These are phyloP conservation scores for Oreochromis spilurus DNA, from an alignment of 2,113 vertebrate species.

Conservation along the genomic window DNA sequence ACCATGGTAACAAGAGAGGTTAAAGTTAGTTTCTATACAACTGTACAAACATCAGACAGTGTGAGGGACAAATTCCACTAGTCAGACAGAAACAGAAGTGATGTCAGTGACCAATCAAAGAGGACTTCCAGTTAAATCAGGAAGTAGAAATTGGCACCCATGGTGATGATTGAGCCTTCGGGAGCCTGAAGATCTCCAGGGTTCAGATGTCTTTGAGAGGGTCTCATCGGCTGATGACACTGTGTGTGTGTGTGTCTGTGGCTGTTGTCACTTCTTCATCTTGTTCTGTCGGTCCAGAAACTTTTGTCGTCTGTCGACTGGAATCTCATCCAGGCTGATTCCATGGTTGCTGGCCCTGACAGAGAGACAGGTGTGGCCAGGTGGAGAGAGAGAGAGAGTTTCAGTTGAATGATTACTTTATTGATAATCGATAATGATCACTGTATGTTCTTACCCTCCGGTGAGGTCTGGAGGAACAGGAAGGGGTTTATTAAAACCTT, in stretches of 20 bases:
- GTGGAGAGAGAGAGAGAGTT: neutral
- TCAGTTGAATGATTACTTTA: neutral
- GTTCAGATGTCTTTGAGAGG: neutral
- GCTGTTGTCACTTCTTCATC: conserved; percentile 39
- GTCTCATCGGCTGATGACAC: fast-evolving
- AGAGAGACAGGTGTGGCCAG: neutral
- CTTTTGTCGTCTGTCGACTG: conserved; percentile 70
- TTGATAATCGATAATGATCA: neutral
- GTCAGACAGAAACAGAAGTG: neutral
- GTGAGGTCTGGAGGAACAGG: conserved; percentile 56
- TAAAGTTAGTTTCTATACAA: neutral
- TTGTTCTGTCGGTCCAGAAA: conserved; percentile 73
- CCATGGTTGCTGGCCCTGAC: conserved; percentile 80
- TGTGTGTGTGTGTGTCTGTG: neutral
- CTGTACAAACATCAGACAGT: neutral
- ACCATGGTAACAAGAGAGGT: neutral
- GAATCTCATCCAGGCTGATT: conserved; percentile 82
- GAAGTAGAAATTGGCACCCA: fast-evolving
- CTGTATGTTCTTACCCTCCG: conserved; percentile 30
- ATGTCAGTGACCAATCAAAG: neutral
- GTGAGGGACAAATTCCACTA: neutral
- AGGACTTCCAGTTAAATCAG: fast-evolving
- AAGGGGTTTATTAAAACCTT: conserved; percentile 54
- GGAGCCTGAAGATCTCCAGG: neutral
- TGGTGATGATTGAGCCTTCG: fast-evolving